These are phyloP conservation scores for Scortum barcoo DNA, from an alignment of 2,113 vertebrate species.

Conservation along the genomic window DNA sequence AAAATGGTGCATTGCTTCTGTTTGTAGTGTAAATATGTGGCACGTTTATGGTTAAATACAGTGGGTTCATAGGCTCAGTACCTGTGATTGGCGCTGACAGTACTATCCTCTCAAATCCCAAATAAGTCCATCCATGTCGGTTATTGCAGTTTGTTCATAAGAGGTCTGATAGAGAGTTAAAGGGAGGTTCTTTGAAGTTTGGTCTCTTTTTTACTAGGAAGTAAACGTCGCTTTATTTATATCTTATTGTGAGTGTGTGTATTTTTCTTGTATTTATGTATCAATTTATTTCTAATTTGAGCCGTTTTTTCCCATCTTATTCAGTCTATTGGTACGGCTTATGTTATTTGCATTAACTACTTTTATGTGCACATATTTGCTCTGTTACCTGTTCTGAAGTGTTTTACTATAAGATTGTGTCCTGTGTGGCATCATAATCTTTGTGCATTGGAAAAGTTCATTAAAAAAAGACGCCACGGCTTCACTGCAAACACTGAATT, in stretches of 20 bases:
- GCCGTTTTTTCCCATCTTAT: not conserved
- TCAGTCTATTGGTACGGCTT: not conserved
- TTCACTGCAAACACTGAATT: constrained; percentile 15
- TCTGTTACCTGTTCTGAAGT: not conserved
- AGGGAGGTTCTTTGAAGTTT: too few relatives aligned
- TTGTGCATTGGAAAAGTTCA: not conserved
- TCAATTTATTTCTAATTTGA: not conserved
- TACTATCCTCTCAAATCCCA: too few relatives aligned
- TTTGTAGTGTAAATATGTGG: too few relatives aligned
- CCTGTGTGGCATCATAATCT: not conserved
- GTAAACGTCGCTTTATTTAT: not conserved
- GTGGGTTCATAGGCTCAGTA: too few relatives aligned
- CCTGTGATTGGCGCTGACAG: too few relatives aligned
- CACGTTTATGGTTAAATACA: too few relatives aligned
- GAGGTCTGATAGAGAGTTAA: too few relatives aligned
- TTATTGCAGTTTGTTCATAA: too few relatives aligned
- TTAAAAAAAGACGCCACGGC: constrained; percentile 1
- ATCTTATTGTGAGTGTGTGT: not conserved
- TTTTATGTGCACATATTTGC: not conserved
- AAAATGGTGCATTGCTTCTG: too few relatives aligned
- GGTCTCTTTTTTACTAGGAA: not conserved
- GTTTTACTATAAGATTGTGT: not conserved
- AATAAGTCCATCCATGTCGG: too few relatives aligned
- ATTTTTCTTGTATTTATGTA: not conserved
- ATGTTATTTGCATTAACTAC: not conserved